phyloP scores from a whole-genome alignment of 2,888 invertebrate species.

The Ctenicera cuprea region DNA sequence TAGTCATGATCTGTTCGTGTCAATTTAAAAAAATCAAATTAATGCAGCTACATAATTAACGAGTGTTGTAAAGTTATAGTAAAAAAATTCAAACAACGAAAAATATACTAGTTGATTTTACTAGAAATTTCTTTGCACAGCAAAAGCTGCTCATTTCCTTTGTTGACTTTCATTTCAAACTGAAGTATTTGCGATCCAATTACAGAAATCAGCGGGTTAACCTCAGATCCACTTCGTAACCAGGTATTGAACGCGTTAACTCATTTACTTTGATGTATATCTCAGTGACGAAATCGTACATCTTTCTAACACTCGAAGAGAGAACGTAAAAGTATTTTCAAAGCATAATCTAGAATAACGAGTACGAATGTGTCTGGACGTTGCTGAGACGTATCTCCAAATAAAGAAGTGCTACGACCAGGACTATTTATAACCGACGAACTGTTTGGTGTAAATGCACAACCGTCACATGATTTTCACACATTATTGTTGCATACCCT shows the following conservation, averaged over 20 bases:
- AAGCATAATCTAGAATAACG: conserved; percentile 37
- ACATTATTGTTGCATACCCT: too few species aligned
- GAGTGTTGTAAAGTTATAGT: too few species aligned
- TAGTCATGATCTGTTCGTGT: too few species aligned
- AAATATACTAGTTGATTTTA: too few species aligned
- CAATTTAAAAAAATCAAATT: too few species aligned
- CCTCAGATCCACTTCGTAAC: conserved; percentile 7
- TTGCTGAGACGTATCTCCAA: conserved; percentile 13
- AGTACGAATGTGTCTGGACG: conserved; percentile 31
- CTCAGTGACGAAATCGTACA: conserved; percentile 17
- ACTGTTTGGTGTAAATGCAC: background rate
- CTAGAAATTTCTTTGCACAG: too few species aligned
- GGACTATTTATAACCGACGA: conserved; percentile 9
- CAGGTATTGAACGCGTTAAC: conserved; percentile 4
- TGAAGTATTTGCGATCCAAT: background rate
- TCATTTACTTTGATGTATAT: conserved; percentile 30
- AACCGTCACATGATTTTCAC: too few species aligned
- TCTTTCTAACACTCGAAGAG: conserved; percentile 17
- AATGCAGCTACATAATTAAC: too few species aligned
- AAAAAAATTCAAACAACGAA: too few species aligned
- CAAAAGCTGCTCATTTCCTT: too few species aligned
- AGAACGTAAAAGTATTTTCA: conserved; percentile 19
- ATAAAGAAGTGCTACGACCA: conserved; percentile 3
- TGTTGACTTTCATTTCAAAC: too few species aligned
- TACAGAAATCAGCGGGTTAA: background rate